Evolutionary conservation across 2,888 invertebrate species (phyloP).

Genomic region (Allacma fusca): DNA sequence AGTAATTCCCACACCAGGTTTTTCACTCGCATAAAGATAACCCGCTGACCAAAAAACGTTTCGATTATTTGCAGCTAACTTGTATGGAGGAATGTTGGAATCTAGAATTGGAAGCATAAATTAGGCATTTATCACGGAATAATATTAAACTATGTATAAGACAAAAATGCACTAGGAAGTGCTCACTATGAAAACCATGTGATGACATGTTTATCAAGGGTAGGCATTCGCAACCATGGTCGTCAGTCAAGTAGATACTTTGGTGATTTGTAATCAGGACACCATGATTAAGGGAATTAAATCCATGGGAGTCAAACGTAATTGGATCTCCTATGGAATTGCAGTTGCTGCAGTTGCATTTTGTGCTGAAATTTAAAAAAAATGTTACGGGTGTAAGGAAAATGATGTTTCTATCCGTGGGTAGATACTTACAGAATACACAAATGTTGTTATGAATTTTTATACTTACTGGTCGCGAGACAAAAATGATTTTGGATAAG

Average conservation of each 20-base stretch:
- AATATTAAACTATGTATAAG: no score
- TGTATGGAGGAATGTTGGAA: constrained; percentile 39
- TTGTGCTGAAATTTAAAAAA: constrained; percentile 18
- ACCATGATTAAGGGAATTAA: constrained; percentile 61
- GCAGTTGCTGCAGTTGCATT: constrained; percentile 74
- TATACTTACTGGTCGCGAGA: constrained; percentile 51
- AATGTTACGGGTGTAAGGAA: not conserved
- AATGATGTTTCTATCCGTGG: no score
- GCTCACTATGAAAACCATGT: constrained; percentile 16
- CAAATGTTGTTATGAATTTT: no score
- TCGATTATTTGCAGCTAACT: constrained; percentile 52
- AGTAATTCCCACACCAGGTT: constrained; percentile 50
- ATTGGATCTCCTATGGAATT: constrained; percentile 73
- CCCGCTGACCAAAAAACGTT: constrained; percentile 55
- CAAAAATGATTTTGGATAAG: constrained; percentile 52
- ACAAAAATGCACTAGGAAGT: no score
- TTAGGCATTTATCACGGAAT: no score
- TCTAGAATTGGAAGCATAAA: not conserved
- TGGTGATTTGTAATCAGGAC: constrained; percentile 53
- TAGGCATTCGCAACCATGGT: constrained; percentile 74
- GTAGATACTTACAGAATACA: no score
- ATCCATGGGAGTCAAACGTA: constrained; percentile 73
- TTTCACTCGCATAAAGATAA: constrained; percentile 51
- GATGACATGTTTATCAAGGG: constrained; percentile 68
- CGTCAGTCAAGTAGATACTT: constrained; percentile 71